Evolutionary conservation across 92 coral and sea anemone species (phyloP), one percentile per base, ranked within the genome.

Genomic region (Paragorgia papillata): DNA sequence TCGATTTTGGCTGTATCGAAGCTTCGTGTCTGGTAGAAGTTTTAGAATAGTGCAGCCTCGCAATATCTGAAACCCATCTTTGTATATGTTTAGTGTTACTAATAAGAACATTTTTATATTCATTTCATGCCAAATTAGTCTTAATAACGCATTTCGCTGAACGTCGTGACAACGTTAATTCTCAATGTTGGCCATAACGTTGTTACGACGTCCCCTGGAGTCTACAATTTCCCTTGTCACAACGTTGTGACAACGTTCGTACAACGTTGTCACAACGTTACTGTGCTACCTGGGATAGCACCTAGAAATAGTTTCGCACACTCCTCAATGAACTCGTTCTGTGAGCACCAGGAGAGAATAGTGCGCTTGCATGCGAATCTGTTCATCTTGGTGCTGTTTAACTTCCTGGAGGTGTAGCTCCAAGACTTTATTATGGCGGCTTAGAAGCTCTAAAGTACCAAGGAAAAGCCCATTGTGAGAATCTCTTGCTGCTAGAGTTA

Each of bases 301-400:
- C 12, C 26, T 12, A 69, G 26, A 49, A 69, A 40, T 39, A 40
- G 27, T 60, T 49, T 69, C 31, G 60, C 76, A 49, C 41, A 69
- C 44, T 40, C 7, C n/a, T 3, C 15, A 25, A 51, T 26, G 17
- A 69, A 69, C 61, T 69, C 62, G 43, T 69, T 69, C 49, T 69
- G 76, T 18, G 18, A 26, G 44, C 29, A 33, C 61, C 60, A 69
- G 13, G 76, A 69, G 26, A 69, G 49, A n/a, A 69, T 69, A 69
- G 19, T 48, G 76, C 49, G 43, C 76, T 51, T 51, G 61, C 61
- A 69, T 69, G 29, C 43, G 61, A 14, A 28, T 24, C 29, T 39
- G 22, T 3, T 12, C 22, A 7, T 69, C 27, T 37, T 69, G 62
- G 49, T 69, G 62, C 33, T 69, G 17, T 20, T 49, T 25, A 66